A percentile compares a stretch with the other conserved stretches of the same genome.
These are phyloP conservation scores for Tolypeutes matacus DNA, from an alignment of 2,797 vertebrate genomes.

Conservation along the genomic window DNA sequence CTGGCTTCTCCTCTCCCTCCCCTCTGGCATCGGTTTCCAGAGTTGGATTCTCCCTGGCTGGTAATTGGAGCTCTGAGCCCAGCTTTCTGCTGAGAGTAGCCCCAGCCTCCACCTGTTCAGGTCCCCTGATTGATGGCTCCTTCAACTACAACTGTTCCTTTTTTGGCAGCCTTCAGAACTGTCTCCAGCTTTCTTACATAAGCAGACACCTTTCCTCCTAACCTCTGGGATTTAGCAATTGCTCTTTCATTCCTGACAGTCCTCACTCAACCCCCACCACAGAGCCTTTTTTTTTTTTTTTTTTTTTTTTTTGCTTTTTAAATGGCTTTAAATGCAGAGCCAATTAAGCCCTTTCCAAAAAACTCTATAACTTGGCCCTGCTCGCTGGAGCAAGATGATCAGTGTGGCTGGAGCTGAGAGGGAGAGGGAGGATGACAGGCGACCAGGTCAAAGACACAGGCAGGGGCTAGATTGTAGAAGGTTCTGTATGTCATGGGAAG, in stretches of 20 bases:
- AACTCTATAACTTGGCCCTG: neutral
- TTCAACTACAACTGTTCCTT: conserved; percentile 58
- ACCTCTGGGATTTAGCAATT: neutral
- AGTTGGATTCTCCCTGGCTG: conserved; percentile 13
- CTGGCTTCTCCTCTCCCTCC: neutral
- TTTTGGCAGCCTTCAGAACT: conserved; percentile 65
- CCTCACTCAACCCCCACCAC: neutral
- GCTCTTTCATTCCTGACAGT: neutral
- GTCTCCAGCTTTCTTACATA: conserved; percentile 73
- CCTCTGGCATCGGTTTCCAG: conserved; percentile 21
- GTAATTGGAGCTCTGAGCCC: conserved; percentile 75
- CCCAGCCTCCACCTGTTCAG: conserved; percentile 77
- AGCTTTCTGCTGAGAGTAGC: conserved; percentile 56
- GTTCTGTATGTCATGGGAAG: neutral
- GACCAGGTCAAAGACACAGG: neutral
- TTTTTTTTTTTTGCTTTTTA: neutral
- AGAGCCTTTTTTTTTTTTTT: neutral
- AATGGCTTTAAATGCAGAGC: neutral
- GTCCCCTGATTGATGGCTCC: conserved; percentile 74
- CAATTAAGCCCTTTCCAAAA: neutral
- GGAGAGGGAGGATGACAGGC: neutral
- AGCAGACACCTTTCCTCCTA: conserved; percentile 51
- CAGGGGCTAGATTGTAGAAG: neutral
- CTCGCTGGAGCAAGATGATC: neutral
- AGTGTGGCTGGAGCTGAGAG: neutral